Base-by-base conservation (phyloP, 2,113 vertebrate genomes). In the Lepidothrix coronata region DNA sequence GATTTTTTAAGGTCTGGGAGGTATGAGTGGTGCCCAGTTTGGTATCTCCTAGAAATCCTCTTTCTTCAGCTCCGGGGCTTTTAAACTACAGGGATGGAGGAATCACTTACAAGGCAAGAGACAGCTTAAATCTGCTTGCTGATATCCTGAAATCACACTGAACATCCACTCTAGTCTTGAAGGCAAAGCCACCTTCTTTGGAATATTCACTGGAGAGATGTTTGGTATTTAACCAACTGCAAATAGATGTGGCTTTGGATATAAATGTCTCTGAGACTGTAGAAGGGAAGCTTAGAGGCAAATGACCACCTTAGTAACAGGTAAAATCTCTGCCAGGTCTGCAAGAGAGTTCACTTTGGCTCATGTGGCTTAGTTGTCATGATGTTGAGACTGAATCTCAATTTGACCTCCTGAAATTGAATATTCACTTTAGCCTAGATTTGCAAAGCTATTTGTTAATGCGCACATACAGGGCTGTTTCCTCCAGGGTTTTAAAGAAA, bases 401-500 rank as follows among this genome's bases (percentile, higher is more conserved):
- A 98, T 98, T 98, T 98, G 98, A 99, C 98, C 98, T 98, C 95
- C 96, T 97, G 98, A 98, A 98, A 99, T 98, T 98, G 98, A 99
- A 98, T 98, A 97, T 98, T 99, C 98, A 98, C 98, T 99, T 98
- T 97, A 98, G 97, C 96, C 97, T 97, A 98, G 98, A 98, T 99
- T 99, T 98, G 98, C 97, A 97, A 97, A 97, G 97, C 98, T 97
- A 97, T 98, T 97, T 98, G 97, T 98, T 97, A 97, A 98, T 97
- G 98, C 98, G 87, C 97, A 98, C 97, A 98, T 98, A 97, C 95
- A 73, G 82, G 89, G 86, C 93, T 96, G 95, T 98, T 98, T 98
- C 98, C 98, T 99, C 98, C 95, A 92, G 98, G 98, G 98, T 96
- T 97, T 98, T 98, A 98, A 98, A 97, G 98, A 98, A 98, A 98